Evolutionary conservation across 2,888 invertebrate species (phyloP).

Genomic region (Ischnus inquisitorius): DNA sequence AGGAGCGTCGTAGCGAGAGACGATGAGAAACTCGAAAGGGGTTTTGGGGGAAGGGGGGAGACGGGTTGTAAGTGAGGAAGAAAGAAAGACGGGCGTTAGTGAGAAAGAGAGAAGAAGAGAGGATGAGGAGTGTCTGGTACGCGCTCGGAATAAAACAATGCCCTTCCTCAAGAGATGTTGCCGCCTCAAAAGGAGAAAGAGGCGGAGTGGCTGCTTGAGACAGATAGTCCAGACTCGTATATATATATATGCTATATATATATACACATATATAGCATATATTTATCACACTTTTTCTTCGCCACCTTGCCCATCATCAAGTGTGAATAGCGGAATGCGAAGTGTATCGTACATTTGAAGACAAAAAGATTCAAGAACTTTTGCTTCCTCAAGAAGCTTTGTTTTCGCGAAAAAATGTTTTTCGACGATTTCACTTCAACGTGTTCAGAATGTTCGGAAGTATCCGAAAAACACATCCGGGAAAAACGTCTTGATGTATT

Average conservation of each 20-base stretch:
- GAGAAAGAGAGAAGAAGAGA: slow-evolving; percentile 63
- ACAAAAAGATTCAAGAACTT: background rate
- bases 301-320: slow-evolving; percentile 56
- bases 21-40: slow-evolving; percentile 56
- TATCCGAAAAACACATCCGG: too few species aligned
- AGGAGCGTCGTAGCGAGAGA: slow-evolving; percentile 62
- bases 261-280: slow-evolving; percentile 56
- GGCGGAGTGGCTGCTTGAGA: slow-evolving; percentile 84
- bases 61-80: slow-evolving; percentile 67
- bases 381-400: background rate
- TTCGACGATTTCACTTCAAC: too few species aligned
- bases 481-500: too few species aligned
- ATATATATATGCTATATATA: slow-evolving; percentile 68
- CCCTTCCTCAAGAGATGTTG: slow-evolving; percentile 82
- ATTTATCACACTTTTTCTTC: slow-evolving; percentile 53
- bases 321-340: slow-evolving; percentile 37
- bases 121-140: slow-evolving; percentile 83
- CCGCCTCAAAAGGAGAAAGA: slow-evolving; percentile 73
- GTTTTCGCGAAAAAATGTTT: background rate
- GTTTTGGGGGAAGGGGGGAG: slow-evolving; percentile 52
- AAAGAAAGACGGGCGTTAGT: slow-evolving; percentile 68
- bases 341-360: background rate
- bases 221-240: slow-evolving; percentile 78
- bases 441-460: too few species aligned
- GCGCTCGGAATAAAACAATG: slow-evolving; percentile 84